Evolutionary conservation across 2,797 vertebrate species (phyloP).

Genomic region (Sebastes taczanowskii): DNA sequence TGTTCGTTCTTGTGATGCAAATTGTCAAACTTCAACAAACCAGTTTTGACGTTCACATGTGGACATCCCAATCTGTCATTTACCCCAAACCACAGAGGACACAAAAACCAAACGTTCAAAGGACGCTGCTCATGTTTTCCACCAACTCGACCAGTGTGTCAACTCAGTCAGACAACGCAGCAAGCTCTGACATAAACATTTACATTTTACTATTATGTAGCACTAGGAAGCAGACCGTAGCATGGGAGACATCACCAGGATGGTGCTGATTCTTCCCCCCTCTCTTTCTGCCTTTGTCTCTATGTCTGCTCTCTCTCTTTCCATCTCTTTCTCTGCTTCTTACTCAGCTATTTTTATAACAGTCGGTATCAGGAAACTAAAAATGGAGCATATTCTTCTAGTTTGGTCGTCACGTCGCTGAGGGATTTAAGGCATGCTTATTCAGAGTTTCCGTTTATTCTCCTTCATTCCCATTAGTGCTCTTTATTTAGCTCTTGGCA

Average conservation of each 20-base stretch:
- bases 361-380: conserved; percentile 51
- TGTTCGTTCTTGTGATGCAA: conserved; percentile 8
- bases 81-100: conserved; percentile 3
- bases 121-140: conserved; percentile 29
- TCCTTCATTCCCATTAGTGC: conserved; percentile 44
- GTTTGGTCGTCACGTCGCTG: conserved; percentile 19
- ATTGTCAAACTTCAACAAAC: conserved; percentile 9
- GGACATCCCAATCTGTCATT: conserved; percentile 47
- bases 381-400: conserved; percentile 58
- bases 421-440: conserved; percentile 59
- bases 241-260: conserved; percentile 22
- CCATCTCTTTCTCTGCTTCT: conserved; percentile 35
- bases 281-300: conserved; percentile 24
- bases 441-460: conserved; percentile 58
- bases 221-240: conserved; percentile 35
- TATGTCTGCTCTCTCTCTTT: conserved; percentile 21
- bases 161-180: conserved; percentile 24
- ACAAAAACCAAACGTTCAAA: conserved; percentile 30
- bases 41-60: conserved; percentile 28
- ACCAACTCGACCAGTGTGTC: conserved; percentile 28
- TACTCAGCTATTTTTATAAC: conserved; percentile 64
- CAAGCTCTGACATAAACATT: conserved; percentile 40
- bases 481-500: conserved; percentile 60
- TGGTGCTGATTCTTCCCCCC: conserved; percentile 26
- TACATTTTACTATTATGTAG: conserved; percentile 46